Percentiles rank a stretch among this genome's conserved stretches.
These are phyloP conservation scores for Corbicula japonica DNA, from an alignment of 2,888 invertebrate genomes.

Conservation along the genomic window DNA sequence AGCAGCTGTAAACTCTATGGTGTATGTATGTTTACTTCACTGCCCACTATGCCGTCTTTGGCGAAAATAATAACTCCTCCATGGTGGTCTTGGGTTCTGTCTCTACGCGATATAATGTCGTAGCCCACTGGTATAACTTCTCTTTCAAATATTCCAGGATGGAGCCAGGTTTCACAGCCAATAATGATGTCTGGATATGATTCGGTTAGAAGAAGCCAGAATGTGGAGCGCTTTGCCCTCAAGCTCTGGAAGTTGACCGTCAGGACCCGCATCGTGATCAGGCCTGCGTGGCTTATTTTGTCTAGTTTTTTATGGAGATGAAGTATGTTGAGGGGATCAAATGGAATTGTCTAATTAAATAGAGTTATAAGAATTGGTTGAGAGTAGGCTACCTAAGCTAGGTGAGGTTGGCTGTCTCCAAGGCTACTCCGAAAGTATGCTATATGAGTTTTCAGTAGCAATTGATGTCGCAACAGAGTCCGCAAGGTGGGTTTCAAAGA, in stretches of 20 bases:
- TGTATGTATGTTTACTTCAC: constrained; percentile 21
- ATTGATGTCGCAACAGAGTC: no score
- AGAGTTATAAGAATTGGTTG: no score
- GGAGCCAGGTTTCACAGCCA: constrained; percentile 40
- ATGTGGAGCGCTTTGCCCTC: constrained; percentile 3
- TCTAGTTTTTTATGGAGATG: no score
- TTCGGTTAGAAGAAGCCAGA: constrained; percentile 12
- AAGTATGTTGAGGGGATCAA: no score
- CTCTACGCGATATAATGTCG: constrained; percentile 20
- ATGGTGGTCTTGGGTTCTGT: constrained; percentile 22
- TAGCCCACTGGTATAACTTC: constrained; percentile 28
- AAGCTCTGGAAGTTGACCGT: constrained; percentile 27
- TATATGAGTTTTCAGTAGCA: no score
- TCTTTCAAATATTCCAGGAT: constrained; percentile 34
- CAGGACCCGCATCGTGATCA: constrained; percentile 2
- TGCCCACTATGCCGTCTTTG: constrained; percentile 12
- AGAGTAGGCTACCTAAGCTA: no score
- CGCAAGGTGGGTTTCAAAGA: no score
- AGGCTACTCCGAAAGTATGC: no score
- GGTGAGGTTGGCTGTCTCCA: no score
- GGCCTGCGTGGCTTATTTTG: no score
- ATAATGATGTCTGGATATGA: constrained; percentile 17
- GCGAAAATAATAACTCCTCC: constrained; percentile 30
- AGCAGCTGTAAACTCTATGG: constrained; percentile 26
- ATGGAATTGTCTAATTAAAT: no score